Evolutionary conservation across 2,113 vertebrate genomes (phyloP).

Genomic region (Paratilapia polleni): DNA sequence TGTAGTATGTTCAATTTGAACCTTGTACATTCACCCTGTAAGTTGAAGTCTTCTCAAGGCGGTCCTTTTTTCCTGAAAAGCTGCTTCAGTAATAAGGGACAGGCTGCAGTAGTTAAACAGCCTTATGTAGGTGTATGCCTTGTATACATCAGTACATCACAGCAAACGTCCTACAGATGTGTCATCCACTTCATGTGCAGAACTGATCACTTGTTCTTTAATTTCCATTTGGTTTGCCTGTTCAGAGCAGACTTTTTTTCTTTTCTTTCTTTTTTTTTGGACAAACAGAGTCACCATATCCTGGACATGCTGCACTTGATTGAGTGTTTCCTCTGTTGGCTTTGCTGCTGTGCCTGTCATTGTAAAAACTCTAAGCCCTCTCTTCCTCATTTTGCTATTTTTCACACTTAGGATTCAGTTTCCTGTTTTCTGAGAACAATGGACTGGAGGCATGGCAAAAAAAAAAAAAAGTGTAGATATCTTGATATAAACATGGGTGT

Average conservation of each 20-base stretch:
- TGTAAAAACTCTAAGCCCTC: conserved; percentile 53
- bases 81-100: neutral
- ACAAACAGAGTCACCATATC: conserved; percentile 49
- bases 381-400: conserved; percentile 69
- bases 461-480: conserved; percentile 36
- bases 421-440: conserved; percentile 78
- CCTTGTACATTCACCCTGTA: neutral
- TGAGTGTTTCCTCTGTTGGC: conserved; percentile 68
- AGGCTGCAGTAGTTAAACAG: neutral
- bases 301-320: conserved; percentile 51
- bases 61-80: neutral
- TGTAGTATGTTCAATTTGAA: neutral
- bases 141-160: neutral
- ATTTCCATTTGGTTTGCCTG: neutral
- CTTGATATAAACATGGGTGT: conserved; percentile 46
- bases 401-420: conserved; percentile 60
- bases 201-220: neutral
- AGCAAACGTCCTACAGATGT: neutral
- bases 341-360: conserved; percentile 46
- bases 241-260: neutral
- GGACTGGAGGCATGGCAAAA: conserved; percentile 8
- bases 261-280: conserved; percentile 39
- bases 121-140: neutral
- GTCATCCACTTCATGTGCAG: neutral
- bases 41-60: neutral